Base-by-base conservation (phyloP, 2,888 invertebrate genomes). In the Cantharis rufa region DNA sequence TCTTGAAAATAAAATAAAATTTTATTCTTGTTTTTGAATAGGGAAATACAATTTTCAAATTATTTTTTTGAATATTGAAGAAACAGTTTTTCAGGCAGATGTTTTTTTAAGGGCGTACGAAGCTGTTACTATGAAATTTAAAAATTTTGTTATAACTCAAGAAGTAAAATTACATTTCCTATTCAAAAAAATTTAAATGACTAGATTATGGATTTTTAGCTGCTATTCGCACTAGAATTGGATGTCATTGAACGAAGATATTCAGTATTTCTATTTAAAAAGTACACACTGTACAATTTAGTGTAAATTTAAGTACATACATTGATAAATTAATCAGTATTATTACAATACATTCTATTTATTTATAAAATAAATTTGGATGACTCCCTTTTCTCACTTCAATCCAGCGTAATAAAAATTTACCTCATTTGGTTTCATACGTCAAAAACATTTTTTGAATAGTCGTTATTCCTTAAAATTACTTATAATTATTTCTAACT, bases 401-500 rank as follows among this genome's bases (percentile, higher is more conserved):
- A 1, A 32, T 32, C n/a, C 4, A 32, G 32, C n/a, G n/a, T 32
- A 32, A n/a, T n/a, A n/a, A 32, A 32, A 32, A 32, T 48, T 32
- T 32, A 32, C 32, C 32, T 32, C n/a, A 13, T 32, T 48, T 48
- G 48, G 48, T 48, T 48, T 48, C 48, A n/a, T 48, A 48, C 48
- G 10, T 48, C 7, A 48, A 48, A 48, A 48, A 48, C 48, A n/a
- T 48, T 18, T 18, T 18, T 32, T n/a, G 32, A 32, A n/a, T 13
- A 32, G 32, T 32, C 32, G 32, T 32, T 32, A 32, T 13, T 48
- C 80, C 84, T 79, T 84, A 21, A 48, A 70, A 13, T 70, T 73
- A 85, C 72, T 85, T 84, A 80, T 86, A 86, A 83, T 88, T 84
- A 82, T 87, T 90, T 81, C 91, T 90, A 78, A 92, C 91, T 88